These are phyloP conservation scores for Bacillus rossius DNA, from an alignment of 1,140 invertebrate species.

Conservation along the genomic window DNA sequence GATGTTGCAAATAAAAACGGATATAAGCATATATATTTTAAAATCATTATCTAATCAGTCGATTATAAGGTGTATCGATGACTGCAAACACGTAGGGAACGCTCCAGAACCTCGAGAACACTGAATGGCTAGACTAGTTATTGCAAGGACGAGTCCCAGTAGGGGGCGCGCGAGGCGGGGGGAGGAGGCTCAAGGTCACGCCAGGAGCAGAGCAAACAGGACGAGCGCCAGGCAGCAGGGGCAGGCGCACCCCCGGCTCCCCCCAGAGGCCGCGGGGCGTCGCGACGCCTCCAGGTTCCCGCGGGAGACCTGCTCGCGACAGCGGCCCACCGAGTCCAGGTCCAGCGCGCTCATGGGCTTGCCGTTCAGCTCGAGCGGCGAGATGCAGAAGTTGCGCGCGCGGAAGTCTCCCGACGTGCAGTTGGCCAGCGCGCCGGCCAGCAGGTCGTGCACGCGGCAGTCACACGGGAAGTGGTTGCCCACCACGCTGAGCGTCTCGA, in stretches of 20 bases:
- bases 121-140: too few relatives aligned
- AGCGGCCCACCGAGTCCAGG: conserved; percentile 57
- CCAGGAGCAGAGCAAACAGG: background rate
- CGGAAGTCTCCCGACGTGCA: conserved; percentile 56
- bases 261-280: background rate
- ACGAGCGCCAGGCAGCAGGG: background rate
- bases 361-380: conserved; percentile 72
- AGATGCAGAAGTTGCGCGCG: conserved; percentile 76
- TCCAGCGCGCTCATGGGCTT: conserved; percentile 63
- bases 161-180: too few relatives aligned
- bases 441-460: conserved; percentile 67
- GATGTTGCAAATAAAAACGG: too few relatives aligned
- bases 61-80: too few relatives aligned
- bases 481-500: conserved; percentile 58
- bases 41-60: too few relatives aligned
- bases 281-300: conserved; percentile 54
- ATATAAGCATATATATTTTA: too few relatives aligned
- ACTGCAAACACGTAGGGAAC: too few relatives aligned
- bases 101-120: too few relatives aligned
- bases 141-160: too few relatives aligned
- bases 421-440: conserved; percentile 60
- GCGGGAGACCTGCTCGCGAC: conserved; percentile 57
- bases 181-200: background rate
- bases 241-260: background rate
- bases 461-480: conserved; percentile 81